Conservation (phyloP, 2,113 vertebrate species). For the cattle (Bos taurus) region ARS-UCD2.0 NC_037329.1:41765001-41765500, state of each 20-base stretch:
- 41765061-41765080: conserved; percentile 35
- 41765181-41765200: conserved; percentile 1
- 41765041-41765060: conserved; percentile 9
- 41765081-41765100: conserved; percentile 18
- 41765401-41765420: not conserved
- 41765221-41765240: conserved; percentile 12
- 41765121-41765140: conserved; percentile 32
- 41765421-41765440: not conserved
- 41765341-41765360: not conserved
- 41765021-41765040: not conserved
- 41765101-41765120: conserved; percentile 2
- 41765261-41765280: not conserved
- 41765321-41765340: not conserved
- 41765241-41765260: conserved; percentile 32
- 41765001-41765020: not conserved
- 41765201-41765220: conserved; percentile 36
- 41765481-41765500: not conserved
- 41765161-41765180: conserved; percentile 8
- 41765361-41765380: not conserved
- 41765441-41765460: not conserved
- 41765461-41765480: not conserved
- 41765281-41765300: not conserved
- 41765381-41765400: not conserved
- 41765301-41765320: not conserved
- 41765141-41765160: conserved; percentile 13